Conservation (phyloP, 2,797 vertebrate genomes). For the Gouania willdenowi region DNA sequence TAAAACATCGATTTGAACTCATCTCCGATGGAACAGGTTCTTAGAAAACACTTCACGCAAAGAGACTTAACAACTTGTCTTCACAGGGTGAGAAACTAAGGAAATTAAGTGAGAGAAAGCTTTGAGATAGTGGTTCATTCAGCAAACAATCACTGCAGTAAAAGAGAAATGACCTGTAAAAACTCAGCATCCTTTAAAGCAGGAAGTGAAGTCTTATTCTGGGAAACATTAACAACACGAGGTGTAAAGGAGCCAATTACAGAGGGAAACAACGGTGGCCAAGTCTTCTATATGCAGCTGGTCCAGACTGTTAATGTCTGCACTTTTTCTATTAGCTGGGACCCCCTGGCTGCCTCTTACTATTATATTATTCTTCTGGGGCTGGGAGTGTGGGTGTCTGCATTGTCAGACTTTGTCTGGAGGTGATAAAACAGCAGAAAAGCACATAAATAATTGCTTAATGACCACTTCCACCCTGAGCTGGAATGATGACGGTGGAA, state of each 20-base stretch:
- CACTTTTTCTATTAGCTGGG: constrained; percentile 55
- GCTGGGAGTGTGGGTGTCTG: constrained; percentile 54
- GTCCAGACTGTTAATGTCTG: constrained; percentile 60
- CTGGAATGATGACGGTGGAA: constrained; percentile 65
- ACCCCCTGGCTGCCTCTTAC: constrained; percentile 54
- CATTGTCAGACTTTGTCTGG: constrained; percentile 51
- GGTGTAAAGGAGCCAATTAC: constrained; percentile 52
- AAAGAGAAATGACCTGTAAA: constrained; percentile 58
- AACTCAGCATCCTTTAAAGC: constrained; percentile 18
- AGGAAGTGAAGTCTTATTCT: constrained; percentile 24
- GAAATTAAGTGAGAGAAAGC: constrained; percentile 13
- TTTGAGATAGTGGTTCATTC: constrained; percentile 26
- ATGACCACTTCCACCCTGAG: constrained; percentile 67
- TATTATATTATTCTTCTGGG: constrained; percentile 68
- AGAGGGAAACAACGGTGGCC: neutral
- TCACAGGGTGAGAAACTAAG: constrained; percentile 2
- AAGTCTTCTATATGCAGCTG: constrained; percentile 23
- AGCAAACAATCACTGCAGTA: constrained; percentile 22
- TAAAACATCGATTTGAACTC: constrained; percentile 8
- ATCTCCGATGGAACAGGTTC: neutral
- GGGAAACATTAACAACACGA: constrained; percentile 48
- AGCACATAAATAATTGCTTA: constrained; percentile 77
- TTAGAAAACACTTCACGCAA: constrained; percentile 6
- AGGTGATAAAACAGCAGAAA: constrained; percentile 70
- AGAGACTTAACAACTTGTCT: constrained; percentile 9